phyloP scores from a whole-genome alignment of 2,888 invertebrate species.

The Acrobasis repandana region DNA sequence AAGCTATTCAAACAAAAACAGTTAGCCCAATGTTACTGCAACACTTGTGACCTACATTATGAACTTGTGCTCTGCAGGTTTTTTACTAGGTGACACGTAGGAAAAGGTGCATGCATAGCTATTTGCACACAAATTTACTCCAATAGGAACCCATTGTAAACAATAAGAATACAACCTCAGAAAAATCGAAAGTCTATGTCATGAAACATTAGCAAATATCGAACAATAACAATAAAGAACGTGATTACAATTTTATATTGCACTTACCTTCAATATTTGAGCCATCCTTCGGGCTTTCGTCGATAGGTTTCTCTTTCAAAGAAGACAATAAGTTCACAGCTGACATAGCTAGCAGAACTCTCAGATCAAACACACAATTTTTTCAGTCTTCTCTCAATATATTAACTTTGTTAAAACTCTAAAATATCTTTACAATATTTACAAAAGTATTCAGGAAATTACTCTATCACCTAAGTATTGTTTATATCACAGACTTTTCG shows the following conservation, averaged over 20 bases:
- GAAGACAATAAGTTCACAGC: conserved; percentile 79
- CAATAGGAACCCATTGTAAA: conserved; percentile 5
- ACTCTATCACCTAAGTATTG: conserved; percentile 80
- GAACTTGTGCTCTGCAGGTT: conserved; percentile 15
- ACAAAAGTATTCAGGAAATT: conserved; percentile 80
- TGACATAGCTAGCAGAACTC: conserved; percentile 77
- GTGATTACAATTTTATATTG: conserved; percentile 15
- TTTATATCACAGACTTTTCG: conserved; percentile 85
- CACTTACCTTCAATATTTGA: conserved; percentile 69
- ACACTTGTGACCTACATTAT: conserved; percentile 22
- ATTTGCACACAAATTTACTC: neutral
- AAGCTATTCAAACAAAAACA: conserved; percentile 8
- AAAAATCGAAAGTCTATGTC: neutral
- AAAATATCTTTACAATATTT: conserved; percentile 80
- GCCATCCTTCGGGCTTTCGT: conserved; percentile 71
- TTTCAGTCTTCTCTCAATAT: conserved; percentile 80
- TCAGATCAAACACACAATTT: conserved; percentile 59
- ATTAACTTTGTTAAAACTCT: conserved; percentile 77
- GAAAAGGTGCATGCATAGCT: neutral
- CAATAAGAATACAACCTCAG: neutral
- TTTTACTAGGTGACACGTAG: conserved; percentile 3
- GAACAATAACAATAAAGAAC: neutral
- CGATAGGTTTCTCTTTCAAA: conserved; percentile 77
- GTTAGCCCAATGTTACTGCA: conserved; percentile 19
- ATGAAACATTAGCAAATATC: neutral